Percentiles rank a stretch among this genome's conserved stretches.
Conservation (phyloP, 1,140 invertebrate species). For the Lucilia sericata region DNA sequence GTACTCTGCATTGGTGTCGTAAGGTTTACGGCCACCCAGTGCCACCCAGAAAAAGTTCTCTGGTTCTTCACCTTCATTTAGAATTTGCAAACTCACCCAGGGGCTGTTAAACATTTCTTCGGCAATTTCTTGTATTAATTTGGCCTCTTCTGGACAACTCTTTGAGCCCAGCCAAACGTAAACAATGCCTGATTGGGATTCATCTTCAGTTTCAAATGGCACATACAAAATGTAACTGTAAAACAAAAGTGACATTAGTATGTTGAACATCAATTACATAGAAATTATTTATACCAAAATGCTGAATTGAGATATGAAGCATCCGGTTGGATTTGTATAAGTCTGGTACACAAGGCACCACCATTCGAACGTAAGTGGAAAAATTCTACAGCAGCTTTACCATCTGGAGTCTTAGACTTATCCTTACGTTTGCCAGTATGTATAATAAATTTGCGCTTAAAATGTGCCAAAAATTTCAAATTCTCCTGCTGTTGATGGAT, state of each 20-base stretch:
- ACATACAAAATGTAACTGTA: constrained; percentile 94
- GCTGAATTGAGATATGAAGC: constrained; percentile 83
- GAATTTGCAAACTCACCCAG: constrained; percentile 86
- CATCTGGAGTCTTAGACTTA: constrained; percentile 68
- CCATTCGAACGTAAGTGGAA: constrained; percentile 97
- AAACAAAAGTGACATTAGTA: constrained; percentile 46
- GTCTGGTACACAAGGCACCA: constrained; percentile 91
- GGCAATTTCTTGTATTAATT: constrained; percentile 92
- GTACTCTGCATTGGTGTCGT: constrained; percentile 91
- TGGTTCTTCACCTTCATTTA: constrained; percentile 97
- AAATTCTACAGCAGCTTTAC: constrained; percentile 83
- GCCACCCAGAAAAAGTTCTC: constrained; percentile 99
- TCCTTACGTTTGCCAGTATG: constrained; percentile 88
- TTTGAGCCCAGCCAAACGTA: constrained; percentile 98
- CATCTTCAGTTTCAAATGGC: constrained; percentile 91
- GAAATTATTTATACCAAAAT: constrained; percentile 77
- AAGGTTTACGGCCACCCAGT: constrained; percentile 91
- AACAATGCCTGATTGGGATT: constrained; percentile 89
- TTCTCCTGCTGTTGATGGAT: constrained; percentile 99
- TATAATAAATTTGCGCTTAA: constrained; percentile 95
- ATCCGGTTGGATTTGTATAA: constrained; percentile 91
- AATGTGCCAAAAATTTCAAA: constrained; percentile 98
- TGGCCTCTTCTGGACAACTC: constrained; percentile 87
- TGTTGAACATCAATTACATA: background rate
- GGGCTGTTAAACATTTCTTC: constrained; percentile 93